Evolutionary conservation across 2,888 invertebrate species (phyloP).

Genomic region (Clepsis dumicolana): DNA sequence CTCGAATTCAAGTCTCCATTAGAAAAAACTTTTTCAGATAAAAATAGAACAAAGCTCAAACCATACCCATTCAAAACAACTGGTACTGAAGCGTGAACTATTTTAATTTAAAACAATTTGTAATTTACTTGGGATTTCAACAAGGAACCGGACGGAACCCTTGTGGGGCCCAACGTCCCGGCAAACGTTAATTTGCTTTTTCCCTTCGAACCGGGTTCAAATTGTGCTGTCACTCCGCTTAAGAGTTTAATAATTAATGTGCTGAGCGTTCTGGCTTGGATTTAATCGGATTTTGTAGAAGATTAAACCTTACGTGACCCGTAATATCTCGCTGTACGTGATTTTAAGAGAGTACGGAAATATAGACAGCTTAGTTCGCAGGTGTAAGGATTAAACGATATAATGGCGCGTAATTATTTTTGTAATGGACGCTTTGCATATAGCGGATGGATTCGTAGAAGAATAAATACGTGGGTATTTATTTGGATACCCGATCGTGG

Average conservation of each 20-base stretch:
- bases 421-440: neutral
- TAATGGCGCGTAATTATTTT: neutral
- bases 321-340: slow-evolving; percentile 3
- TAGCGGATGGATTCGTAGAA: too few species aligned
- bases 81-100: too few species aligned
- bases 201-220: slow-evolving; percentile 16
- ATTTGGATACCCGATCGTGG: too few species aligned
- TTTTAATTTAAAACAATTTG: slow-evolving; percentile 1
- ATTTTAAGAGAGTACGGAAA: neutral
- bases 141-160: neutral
- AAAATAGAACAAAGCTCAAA: too few species aligned
- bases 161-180: neutral
- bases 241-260: slow-evolving; percentile 36
- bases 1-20: too few species aligned
- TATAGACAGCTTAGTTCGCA: too few species aligned
- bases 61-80: too few species aligned
- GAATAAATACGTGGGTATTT: too few species aligned
- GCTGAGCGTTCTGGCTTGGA: slow-evolving; percentile 14
- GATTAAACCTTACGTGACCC: slow-evolving; percentile 9
- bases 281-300: slow-evolving; percentile 19
- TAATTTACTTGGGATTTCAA: neutral
- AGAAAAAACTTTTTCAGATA: too few species aligned
- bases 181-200: slow-evolving; percentile 32
- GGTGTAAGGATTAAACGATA: neutral
- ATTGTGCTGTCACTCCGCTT: slow-evolving; percentile 34